Evolutionary conservation across 2,888 invertebrate genomes (phyloP).

Genomic region (Monochamus alternatus): DNA sequence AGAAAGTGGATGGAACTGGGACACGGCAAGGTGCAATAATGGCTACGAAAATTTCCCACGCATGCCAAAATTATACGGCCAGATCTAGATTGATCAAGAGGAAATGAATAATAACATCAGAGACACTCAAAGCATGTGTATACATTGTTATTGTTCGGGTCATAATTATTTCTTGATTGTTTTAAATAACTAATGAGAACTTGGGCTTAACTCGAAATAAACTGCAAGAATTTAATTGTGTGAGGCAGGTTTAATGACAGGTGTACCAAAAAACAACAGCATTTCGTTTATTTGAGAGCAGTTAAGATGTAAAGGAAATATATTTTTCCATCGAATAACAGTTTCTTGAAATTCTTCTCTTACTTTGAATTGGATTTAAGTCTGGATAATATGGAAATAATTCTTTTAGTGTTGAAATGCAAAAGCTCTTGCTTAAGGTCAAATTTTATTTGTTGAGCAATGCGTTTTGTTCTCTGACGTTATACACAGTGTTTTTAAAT

Average conservation of each 20-base stretch:
- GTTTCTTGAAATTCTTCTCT: no score
- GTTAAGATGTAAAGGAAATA: no score
- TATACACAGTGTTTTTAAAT: no score
- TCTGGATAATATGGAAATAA: no score
- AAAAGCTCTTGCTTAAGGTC: no score
- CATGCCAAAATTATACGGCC: slow-evolving; percentile 56
- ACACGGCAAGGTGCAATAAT: slow-evolving; percentile 18
- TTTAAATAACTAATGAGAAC: slow-evolving; percentile 24
- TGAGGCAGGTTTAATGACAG: not conserved
- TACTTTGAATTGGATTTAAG: no score
- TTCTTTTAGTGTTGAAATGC: no score
- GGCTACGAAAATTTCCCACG: slow-evolving; percentile 55
- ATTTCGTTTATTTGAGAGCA: no score
- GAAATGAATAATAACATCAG: slow-evolving; percentile 58
- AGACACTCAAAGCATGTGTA: slow-evolving; percentile 57
- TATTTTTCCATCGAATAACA: no score
- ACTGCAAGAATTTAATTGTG: slow-evolving; percentile 25
- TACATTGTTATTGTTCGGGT: slow-evolving; percentile 28
- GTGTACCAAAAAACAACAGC: not conserved
- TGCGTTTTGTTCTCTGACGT: no score
- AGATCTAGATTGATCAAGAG: slow-evolving; percentile 63
- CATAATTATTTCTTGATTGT: slow-evolving; percentile 28
- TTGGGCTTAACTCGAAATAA: slow-evolving; percentile 20
- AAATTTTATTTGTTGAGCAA: no score
- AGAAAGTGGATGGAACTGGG: not conserved